These are phyloP conservation scores for Marisa cornuarietis DNA, from an alignment of 1,140 invertebrate species.

Conservation along the genomic window DNA sequence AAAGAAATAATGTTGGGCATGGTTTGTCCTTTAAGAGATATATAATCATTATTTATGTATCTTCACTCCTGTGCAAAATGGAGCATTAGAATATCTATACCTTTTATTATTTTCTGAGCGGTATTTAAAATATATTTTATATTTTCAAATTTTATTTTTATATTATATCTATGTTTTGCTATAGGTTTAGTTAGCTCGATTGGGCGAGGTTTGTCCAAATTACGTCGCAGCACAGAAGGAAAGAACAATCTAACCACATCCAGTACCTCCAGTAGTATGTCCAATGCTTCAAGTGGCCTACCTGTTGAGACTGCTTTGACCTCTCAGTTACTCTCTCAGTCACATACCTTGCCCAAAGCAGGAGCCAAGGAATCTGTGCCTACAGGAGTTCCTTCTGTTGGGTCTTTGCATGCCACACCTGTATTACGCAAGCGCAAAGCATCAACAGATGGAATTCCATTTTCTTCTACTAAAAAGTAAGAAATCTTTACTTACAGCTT, in stretches of 20 bases:
- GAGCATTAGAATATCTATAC: no score
- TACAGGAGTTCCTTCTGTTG: background rate
- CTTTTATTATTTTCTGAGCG: no score
- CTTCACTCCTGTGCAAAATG: no score
- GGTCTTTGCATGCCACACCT: slow-evolving; percentile 50
- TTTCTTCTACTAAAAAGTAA: slow-evolving; percentile 63
- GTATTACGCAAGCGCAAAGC: slow-evolving; percentile 57
- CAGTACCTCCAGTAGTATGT: slow-evolving; percentile 39
- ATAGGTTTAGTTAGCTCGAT: slow-evolving; percentile 60
- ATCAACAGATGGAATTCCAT: slow-evolving; percentile 48
- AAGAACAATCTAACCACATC: slow-evolving; percentile 44
- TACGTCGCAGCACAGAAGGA: slow-evolving; percentile 56
- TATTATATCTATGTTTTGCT: slow-evolving; percentile 2
- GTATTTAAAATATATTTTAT: no score
- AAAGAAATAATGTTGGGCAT: no score
- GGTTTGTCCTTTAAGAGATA: no score
- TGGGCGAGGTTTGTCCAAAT: slow-evolving; percentile 56
- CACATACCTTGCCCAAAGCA: slow-evolving; percentile 28
- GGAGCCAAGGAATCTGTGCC: background rate
- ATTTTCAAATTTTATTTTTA: background rate
- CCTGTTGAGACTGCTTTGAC: background rate
- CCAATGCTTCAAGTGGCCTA: slow-evolving; percentile 4
- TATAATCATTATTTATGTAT: no score
- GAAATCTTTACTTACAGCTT: background rate
- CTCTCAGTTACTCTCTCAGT: background rate